Conservation (phyloP, 2,797 vertebrate genomes). For the Platalea minor region DNA sequence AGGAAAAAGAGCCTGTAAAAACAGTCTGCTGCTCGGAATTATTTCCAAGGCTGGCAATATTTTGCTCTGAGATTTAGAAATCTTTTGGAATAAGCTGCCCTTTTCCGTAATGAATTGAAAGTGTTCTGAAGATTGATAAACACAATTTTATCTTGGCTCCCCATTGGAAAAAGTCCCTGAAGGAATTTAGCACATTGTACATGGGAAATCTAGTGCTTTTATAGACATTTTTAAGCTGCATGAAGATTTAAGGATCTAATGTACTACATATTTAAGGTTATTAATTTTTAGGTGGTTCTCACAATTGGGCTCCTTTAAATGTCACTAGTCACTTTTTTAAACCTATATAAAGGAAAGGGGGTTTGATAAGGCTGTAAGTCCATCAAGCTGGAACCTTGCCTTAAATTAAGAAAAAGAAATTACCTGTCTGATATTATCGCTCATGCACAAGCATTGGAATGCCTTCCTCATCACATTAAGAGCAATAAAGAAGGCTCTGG, state of each 20-base stretch:
- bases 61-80: not conserved
- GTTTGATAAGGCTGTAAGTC: not conserved
- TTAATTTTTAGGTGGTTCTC: not conserved
- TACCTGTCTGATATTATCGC: not conserved
- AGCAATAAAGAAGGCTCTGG: not conserved
- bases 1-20: not conserved
- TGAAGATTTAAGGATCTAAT: not conserved
- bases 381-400: not conserved
- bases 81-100: not conserved
- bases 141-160: not conserved
- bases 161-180: not conserved
- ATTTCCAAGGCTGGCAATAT: not conserved
- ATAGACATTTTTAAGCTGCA: not conserved
- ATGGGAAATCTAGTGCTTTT: not conserved
- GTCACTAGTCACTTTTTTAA: not conserved
- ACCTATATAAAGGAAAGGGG: not conserved
- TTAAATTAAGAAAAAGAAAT: not conserved
- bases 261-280: not conserved
- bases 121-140: constrained; percentile 19
- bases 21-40: not conserved
- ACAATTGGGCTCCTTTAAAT: not conserved
- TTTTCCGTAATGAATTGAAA: not conserved
- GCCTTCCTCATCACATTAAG: not conserved
- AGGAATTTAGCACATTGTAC: not conserved
- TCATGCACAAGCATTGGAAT: not conserved